Evolutionary conservation across 2,113 vertebrate species (phyloP), one percentile per base, ranked within the genome.

Genomic region (Nothobranchius furzeri): DNA sequence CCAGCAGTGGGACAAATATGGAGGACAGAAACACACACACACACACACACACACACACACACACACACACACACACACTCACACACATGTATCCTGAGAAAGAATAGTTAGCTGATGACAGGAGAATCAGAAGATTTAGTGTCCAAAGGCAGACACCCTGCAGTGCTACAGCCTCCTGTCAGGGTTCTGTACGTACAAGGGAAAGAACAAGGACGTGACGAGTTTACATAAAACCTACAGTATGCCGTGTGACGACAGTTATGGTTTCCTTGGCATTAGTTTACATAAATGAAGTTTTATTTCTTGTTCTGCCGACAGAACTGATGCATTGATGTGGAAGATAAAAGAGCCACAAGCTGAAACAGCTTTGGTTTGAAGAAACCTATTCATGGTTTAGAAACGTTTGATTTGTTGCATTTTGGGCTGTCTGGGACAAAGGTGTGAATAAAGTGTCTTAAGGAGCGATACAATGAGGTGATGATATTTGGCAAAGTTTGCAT

Each of bases 91-190:
- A 42, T 14, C 1, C 35, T 2, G 9, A 52, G 1, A 50, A 17
- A 9, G 20, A 76, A 14, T 66, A 0, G 1, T 84, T 30, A 30
- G 30, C 30, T 30, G 30, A 30, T 30, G 30, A 2, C 30, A 30
- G 70, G 4, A 66, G 20, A 78, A 64, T 76, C 56, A 57, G 68
- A 80, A 67, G 66, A 60, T 81, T 66, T 59, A 83, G 58, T 60
- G 30, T 72, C 67, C 48, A 65, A 66, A 37, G 67, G 47, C 6
- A 5, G 63, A 51, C 35, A 66, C 12, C 25, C 5, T 25, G 60
- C 55, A 57, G 42, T 49, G 64, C 65, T 79, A 64, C n/a, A 74
- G 10, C 30, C 12, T n/a, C 0, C 17, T 51, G 40, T 57, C 54
- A 69, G 17, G n/a, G 8, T 42, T 67, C 49, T 76, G 6, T n/a